phyloP scores from a whole-genome alignment of 64 coral and sea anemone genomes.

The Pachyseris speciosa region DNA sequence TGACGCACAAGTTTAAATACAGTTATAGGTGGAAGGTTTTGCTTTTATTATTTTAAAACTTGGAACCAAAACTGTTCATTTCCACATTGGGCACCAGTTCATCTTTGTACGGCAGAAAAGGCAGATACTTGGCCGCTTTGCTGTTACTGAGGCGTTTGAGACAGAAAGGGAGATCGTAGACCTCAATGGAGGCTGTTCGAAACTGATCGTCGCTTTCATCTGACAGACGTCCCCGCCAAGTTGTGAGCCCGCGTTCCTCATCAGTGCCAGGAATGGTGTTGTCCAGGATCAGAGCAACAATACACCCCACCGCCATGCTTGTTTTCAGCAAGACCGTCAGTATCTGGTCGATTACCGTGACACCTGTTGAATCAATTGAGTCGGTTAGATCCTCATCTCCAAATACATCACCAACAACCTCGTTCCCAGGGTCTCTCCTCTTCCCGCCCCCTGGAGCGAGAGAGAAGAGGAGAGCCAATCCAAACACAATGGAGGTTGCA shows the following conservation, averaged over 20 bases:
- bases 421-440: too few relatives aligned
- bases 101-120: conserved; percentile 59
- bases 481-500: conserved; percentile 3
- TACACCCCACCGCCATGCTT: conserved; percentile 80
- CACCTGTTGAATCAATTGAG: conserved; percentile 24
- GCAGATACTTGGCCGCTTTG: conserved; percentile 68
- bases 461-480: not conserved
- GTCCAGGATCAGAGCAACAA: conserved; percentile 60
- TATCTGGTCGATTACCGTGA: conserved; percentile 70
- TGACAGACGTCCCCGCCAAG: conserved; percentile 2
- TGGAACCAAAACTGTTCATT: too few relatives aligned
- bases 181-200: conserved; percentile 34
- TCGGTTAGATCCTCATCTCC: not conserved
- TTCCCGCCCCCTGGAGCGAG: too few relatives aligned
- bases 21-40: too few relatives aligned
- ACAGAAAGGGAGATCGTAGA: conserved; percentile 70
- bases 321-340: conserved; percentile 55
- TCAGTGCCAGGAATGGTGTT: conserved; percentile 68
- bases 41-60: too few relatives aligned
- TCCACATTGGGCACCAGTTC: too few relatives aligned
- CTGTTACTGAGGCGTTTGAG: conserved; percentile 23
- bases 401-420: not conserved
- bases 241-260: conserved; percentile 56
- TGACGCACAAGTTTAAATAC: too few relatives aligned
- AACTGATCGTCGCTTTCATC: not conserved